phyloP scores from a whole-genome alignment of 2,113 vertebrate genomes.

The Sylvietta virens region DNA sequence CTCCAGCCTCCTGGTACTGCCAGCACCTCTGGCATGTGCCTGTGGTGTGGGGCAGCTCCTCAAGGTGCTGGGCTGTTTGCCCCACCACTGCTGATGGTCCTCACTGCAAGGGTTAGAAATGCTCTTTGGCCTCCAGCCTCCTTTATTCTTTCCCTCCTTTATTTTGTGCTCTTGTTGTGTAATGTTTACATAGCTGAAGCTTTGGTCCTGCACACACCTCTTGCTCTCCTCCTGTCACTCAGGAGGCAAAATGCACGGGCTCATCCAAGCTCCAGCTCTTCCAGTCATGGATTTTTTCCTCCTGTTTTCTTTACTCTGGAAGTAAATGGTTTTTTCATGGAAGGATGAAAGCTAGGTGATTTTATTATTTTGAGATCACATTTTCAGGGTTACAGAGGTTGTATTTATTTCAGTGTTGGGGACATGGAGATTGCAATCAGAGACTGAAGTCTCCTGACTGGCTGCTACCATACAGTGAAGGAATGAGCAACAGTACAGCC shows the following conservation, averaged over 20 bases:
- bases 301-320: neutral
- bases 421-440: neutral
- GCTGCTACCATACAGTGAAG: neutral
- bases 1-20: neutral
- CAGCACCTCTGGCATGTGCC: neutral
- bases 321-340: neutral
- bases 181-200: neutral
- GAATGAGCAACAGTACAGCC: neutral
- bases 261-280: neutral
- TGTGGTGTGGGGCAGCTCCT: neutral
- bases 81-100: neutral
- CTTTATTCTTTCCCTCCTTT: neutral
- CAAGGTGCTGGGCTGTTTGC: neutral
- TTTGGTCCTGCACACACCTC: rapidly evolving
- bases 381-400: neutral
- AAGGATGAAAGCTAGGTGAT: neutral
- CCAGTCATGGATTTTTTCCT: rapidly evolving
- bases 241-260: neutral
- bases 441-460: neutral
- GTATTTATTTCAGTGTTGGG: neutral
- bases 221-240: neutral
- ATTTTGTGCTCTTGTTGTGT: neutral
- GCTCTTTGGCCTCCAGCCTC: neutral
- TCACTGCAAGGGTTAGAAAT: neutral
- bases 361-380: neutral